Base-by-base conservation (phyloP, 2,113 vertebrate species). In the Tyrannus savana region DNA sequence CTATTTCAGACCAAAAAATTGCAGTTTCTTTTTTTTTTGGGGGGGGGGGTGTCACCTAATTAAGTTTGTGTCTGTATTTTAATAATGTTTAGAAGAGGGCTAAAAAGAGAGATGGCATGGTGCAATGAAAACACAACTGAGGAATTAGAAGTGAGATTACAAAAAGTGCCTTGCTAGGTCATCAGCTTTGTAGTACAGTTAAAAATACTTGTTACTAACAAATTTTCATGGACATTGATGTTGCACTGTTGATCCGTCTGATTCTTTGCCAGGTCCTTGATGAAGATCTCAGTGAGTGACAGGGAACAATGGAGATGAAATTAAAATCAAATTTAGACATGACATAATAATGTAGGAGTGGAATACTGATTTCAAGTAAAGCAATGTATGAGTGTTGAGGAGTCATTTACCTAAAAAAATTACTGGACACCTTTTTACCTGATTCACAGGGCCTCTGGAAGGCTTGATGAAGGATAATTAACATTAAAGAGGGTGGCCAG, bases 201-300 rank as follows among this genome's bases (percentile, higher is more conserved):
- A 69, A 78, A 88, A 81, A 12, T 53, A 37, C 12, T 28, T 66
- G 37, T 60, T 81, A 75, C n/a, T 74, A 50, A 67, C 67, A 30
- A 41, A 35, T 77, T 89, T 85, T 87, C 33, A 44, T 47, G n/a
- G 39, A 14, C 47, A 35, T 53, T 52, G 37, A 88, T 58, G 58
- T 84, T 89, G 71, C 42, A 25, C 42, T 95, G 39, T 91, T 95
- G 77, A 87, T 84, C 39, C 37, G 19, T 89, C 50, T 89, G 42
- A 80, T 49, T 69, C 41, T 81, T 77, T 89, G 41, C 55, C 44
- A 67, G 6, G 49, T 94, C 42, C 50, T 87, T 89, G 46, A 67
- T 73, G 21, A 85, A 59, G 53, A 71, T 79, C 24, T 67, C 7
- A 3, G 7, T 86, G 66, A 82, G 18, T 76, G 46, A 78, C 52